Evolutionary conservation across 1,140 invertebrate genomes (phyloP).

Genomic region (Pteromalus puparum): DNA sequence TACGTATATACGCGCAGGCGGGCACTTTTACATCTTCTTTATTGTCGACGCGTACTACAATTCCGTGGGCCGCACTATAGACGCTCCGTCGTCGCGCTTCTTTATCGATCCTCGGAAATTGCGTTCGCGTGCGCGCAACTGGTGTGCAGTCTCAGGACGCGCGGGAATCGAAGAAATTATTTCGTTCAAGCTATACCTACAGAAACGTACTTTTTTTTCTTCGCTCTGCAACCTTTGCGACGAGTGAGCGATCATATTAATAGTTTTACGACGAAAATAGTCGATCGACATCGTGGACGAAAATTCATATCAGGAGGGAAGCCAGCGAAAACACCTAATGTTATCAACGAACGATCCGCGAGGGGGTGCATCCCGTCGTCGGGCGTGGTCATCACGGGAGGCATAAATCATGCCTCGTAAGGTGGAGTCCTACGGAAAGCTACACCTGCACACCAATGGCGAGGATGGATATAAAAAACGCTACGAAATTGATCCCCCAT

Average conservation of each 20-base stretch:
- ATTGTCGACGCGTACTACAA: slow-evolving; percentile 9
- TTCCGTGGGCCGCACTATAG: slow-evolving; percentile 42
- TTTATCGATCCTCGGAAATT: slow-evolving; percentile 18
- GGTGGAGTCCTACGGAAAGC: slow-evolving; percentile 28
- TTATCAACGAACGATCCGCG: too few relatives aligned
- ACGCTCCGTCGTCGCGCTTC: slow-evolving; percentile 44
- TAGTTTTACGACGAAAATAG: too few relatives aligned
- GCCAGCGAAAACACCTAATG: too few relatives aligned
- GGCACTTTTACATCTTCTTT: slow-evolving; percentile 51
- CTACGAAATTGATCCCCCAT: background rate
- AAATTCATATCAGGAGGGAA: too few relatives aligned
- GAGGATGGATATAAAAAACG: background rate
- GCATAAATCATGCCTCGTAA: slow-evolving; percentile 60
- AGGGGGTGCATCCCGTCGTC: slow-evolving; percentile 42
- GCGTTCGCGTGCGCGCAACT: slow-evolving; percentile 26
- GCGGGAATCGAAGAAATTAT: background rate
- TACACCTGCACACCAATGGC: background rate
- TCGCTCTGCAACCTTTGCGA: too few relatives aligned
- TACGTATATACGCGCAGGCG: background rate
- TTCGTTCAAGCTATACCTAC: background rate
- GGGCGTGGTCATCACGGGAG: slow-evolving; percentile 60
- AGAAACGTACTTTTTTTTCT: too few relatives aligned
- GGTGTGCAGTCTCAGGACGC: background rate
- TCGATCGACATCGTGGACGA: too few relatives aligned
- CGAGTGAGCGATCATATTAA: too few relatives aligned